phyloP scores from a whole-genome alignment of 1,140 invertebrate genomes.

The Pseudomyrmex sp. region DNA sequence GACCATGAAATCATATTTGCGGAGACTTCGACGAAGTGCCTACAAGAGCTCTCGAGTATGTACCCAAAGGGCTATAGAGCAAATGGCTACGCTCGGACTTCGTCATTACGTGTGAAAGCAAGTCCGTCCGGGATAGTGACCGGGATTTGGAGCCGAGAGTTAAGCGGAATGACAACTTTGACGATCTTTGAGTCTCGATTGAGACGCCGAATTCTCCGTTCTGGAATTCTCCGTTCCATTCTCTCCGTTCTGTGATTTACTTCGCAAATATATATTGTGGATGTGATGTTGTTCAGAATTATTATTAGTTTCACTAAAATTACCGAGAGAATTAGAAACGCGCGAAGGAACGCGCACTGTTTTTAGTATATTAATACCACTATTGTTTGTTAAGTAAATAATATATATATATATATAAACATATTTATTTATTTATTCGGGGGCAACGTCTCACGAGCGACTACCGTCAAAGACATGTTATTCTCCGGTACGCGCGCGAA shows the following conservation, averaged over 20 bases:
- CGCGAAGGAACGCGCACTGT: no score
- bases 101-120: conserved; percentile 52
- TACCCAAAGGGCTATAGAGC: conserved; percentile 23
- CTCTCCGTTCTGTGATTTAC: background rate
- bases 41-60: conserved; percentile 41
- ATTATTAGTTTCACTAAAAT: no score
- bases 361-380: no score
- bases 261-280: background rate
- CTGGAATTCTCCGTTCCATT: background rate
- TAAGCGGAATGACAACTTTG: conserved; percentile 26
- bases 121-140: conserved; percentile 15
- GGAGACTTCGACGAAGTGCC: conserved; percentile 48
- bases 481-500: no score
- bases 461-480: no score
- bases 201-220: background rate
- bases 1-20: conserved; percentile 66
- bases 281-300: no score
- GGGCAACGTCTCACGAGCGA: no score
- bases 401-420: no score
- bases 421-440: no score
- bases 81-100: conserved; percentile 56
- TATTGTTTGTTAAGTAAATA: no score
- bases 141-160: background rate
- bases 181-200: conserved; percentile 22
- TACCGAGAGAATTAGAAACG: no score